Conservation (phyloP, 2,888 invertebrate genomes). For the Protonemura montana region DNA sequence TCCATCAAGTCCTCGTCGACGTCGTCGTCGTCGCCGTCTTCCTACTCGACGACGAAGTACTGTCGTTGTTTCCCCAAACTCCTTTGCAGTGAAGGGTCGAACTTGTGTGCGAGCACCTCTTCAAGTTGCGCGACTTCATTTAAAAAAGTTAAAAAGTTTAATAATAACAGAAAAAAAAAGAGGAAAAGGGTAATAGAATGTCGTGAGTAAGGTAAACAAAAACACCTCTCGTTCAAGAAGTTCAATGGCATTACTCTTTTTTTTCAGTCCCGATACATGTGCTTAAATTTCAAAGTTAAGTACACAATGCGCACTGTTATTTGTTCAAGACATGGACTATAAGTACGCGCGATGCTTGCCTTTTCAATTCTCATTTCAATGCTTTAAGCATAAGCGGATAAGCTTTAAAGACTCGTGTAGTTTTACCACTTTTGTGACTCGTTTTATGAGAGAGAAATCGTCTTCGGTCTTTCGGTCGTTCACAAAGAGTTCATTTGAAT, state of each 20-base stretch:
- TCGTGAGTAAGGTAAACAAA: neutral
- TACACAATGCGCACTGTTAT: neutral
- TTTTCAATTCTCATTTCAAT: slow-evolving; percentile 12
- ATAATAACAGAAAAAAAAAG: neutral
- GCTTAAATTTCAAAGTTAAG: neutral
- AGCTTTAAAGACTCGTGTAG: neutral
- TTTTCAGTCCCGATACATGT: neutral
- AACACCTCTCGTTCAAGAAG: slow-evolving; percentile 20
- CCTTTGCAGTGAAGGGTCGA: neutral
- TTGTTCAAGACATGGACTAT: neutral
- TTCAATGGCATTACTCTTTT: neutral
- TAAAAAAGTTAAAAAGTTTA: neutral
- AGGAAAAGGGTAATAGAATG: neutral
- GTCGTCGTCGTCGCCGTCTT: neutral
- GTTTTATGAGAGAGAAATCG: neutral
- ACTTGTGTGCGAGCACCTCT: neutral
- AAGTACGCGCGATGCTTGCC: neutral
- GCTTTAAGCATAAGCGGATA: neutral
- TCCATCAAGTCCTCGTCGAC: neutral
- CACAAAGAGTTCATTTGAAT: slow-evolving; percentile 33
- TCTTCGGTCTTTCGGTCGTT: neutral
- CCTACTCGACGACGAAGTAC: neutral
- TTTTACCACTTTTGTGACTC: slow-evolving; percentile 12
- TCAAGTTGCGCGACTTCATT: neutral
- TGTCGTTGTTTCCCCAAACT: neutral